These are phyloP conservation scores for Idaea biselata DNA, from an alignment of 2,888 invertebrate species.

Conservation along the genomic window DNA sequence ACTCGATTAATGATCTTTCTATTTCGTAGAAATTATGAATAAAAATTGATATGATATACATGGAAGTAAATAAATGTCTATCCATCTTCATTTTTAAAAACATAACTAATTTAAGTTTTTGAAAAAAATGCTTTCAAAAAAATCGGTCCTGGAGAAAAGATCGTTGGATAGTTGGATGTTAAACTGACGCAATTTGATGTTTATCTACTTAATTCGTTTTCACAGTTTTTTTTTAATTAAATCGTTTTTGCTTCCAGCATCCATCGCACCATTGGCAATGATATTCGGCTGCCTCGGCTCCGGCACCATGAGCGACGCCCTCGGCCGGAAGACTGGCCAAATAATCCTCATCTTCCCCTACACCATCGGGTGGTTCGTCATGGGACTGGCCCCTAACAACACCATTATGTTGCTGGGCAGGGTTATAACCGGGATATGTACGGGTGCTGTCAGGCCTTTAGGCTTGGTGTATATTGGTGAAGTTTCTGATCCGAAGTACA, in stretches of 20 bases:
- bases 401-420: constrained; percentile 42
- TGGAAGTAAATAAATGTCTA: too few species aligned
- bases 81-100: too few species aligned
- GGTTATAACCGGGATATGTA: constrained; percentile 43
- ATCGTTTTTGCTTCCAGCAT: constrained; percentile 38
- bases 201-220: too few species aligned
- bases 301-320: constrained; percentile 45
- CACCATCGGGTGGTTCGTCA: constrained; percentile 44
- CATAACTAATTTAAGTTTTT: too few species aligned
- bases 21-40: too few species aligned
- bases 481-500: constrained; percentile 48
- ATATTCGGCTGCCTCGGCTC: constrained; percentile 45
- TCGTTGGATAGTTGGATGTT: too few species aligned
- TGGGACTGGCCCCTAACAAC: constrained; percentile 39
- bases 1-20: too few species aligned
- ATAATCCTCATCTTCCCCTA: constrained; percentile 41
- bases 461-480: constrained; percentile 50
- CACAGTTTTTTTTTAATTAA: not conserved
- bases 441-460: constrained; percentile 43
- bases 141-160: too few species aligned
- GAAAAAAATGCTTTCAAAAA: too few species aligned
- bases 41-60: too few species aligned
- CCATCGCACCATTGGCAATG: constrained; percentile 46
- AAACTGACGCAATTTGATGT: too few species aligned
- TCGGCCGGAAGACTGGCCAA: constrained; percentile 48